Evolutionary conservation across 2,888 invertebrate species (phyloP).

Genomic region (Hipparchia sbordonii): DNA sequence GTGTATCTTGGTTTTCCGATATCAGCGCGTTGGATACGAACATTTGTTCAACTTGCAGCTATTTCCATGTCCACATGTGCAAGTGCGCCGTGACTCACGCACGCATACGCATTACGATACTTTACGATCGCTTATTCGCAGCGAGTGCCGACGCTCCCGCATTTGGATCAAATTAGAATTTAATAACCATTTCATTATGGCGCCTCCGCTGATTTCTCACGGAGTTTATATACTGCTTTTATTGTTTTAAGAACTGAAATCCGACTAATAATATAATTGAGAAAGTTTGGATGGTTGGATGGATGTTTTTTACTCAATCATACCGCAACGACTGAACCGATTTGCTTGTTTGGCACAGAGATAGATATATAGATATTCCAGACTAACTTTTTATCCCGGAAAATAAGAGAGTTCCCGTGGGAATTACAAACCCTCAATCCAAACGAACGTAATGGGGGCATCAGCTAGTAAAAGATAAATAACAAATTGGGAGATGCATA

Average conservation of each 20-base stretch:
- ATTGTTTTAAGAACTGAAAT: not conserved
- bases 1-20: conserved; percentile 47
- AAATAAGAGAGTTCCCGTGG: no score
- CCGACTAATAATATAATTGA: no score
- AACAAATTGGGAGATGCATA: not conserved
- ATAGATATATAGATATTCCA: no score
- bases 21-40: conserved; percentile 7
- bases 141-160: conserved; percentile 46
- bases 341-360: no score
- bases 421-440: no score
- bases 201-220: conserved; percentile 33
- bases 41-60: conserved; percentile 53
- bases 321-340: no score
- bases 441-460: no score
- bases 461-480: not conserved
- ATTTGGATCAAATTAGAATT: conserved; percentile 63
- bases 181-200: conserved; percentile 59
- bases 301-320: no score
- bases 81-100: conserved; percentile 69
- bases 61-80: conserved; percentile 79
- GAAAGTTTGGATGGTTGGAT: no score
- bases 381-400: no score
- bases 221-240: conserved; percentile 20
- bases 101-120: conserved; percentile 61
- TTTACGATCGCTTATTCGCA: conserved; percentile 63